These are phyloP conservation scores for Teinopalpus imperialis DNA, from an alignment of 2,888 invertebrate genomes.

Conservation along the genomic window DNA sequence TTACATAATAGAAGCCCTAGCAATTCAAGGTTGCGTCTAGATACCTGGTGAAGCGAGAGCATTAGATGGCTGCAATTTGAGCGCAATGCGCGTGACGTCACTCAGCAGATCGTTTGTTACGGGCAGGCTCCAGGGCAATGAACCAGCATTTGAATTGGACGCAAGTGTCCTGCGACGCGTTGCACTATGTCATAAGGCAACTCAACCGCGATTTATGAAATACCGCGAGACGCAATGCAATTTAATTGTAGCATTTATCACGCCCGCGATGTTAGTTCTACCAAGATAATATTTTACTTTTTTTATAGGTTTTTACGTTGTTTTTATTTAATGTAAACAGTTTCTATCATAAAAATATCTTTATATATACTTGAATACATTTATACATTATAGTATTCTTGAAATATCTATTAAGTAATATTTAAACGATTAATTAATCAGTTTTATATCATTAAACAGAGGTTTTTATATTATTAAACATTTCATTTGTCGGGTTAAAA, in stretches of 20 bases:
- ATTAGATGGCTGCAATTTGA: slow-evolving; percentile 55
- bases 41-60: slow-evolving; percentile 28
- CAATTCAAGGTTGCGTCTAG: slow-evolving; percentile 16
- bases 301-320: too few species aligned
- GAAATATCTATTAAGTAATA: too few species aligned
- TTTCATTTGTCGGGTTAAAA: too few species aligned
- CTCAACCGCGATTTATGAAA: slow-evolving; percentile 62
- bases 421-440: too few species aligned
- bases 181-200: slow-evolving; percentile 53
- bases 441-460: too few species aligned
- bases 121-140: slow-evolving; percentile 62
- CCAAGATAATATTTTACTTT: background rate
- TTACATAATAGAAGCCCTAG: background rate
- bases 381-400: too few species aligned
- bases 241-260: slow-evolving; percentile 41
- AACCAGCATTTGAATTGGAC: slow-evolving; percentile 73
- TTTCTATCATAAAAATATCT: too few species aligned
- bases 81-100: slow-evolving; percentile 72
- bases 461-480: too few species aligned
- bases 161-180: slow-evolving; percentile 67
- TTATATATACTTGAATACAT: too few species aligned
- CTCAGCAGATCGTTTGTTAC: slow-evolving; percentile 61
- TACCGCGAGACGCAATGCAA: slow-evolving; percentile 46
- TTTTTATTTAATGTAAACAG: too few species aligned
- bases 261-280: slow-evolving; percentile 30